phyloP scores from a whole-genome alignment of 2,888 invertebrate species.

The Meganola albula region DNA sequence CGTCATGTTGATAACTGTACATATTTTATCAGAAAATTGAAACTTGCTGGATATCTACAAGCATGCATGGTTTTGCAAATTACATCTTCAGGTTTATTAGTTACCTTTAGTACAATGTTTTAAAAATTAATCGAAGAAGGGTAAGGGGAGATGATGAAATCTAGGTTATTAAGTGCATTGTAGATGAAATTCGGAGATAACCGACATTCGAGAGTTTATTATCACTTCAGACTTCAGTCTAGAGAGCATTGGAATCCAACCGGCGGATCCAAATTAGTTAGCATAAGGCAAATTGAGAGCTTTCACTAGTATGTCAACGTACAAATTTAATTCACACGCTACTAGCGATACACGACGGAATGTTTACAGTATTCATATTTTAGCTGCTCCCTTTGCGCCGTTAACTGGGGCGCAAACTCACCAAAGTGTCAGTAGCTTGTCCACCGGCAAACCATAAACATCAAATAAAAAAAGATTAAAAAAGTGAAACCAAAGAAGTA shows the following conservation, averaged over 20 bases:
- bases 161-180: neutral
- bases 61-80: too few species aligned
- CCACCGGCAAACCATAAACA: conserved; percentile 43
- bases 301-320: conserved; percentile 41
- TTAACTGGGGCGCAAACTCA: conserved; percentile 53
- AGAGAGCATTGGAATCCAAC: neutral
- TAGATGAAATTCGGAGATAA: neutral
- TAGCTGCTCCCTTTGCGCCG: conserved; percentile 50
- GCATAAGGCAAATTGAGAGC: conserved; percentile 20
- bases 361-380: conserved; percentile 66
- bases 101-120: too few species aligned
- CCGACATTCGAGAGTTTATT: too few species aligned
- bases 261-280: conserved; percentile 14
- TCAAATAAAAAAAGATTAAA: conserved; percentile 17
- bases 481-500: conserved; percentile 19
- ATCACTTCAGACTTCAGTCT: too few species aligned
- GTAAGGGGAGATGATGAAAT: neutral
- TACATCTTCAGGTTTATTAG: too few species aligned
- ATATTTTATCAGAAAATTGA: too few species aligned
- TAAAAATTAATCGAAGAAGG: too few species aligned
- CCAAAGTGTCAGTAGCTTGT: conserved; percentile 49
- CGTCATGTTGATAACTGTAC: too few species aligned
- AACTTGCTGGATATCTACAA: too few species aligned
- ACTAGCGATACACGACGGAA: conserved; percentile 41
- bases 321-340: conserved; percentile 65